These are phyloP conservation scores for Medauroidea extradentata DNA, from an alignment of 1,140 invertebrate species.

Conservation along the genomic window DNA sequence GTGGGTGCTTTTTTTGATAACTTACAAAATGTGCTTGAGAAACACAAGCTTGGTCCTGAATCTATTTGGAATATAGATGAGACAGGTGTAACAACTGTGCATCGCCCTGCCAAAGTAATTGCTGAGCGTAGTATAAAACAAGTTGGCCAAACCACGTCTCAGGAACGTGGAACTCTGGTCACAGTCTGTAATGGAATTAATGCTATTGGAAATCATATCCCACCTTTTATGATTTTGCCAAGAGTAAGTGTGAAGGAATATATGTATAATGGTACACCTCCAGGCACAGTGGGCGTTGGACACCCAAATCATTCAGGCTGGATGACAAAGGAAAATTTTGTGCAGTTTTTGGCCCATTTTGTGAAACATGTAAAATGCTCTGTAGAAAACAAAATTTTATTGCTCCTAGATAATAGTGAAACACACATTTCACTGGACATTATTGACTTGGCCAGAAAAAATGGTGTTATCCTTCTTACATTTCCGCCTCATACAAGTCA, in stretches of 20 bases:
- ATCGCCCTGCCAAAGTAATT: conserved; percentile 40
- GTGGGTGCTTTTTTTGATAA: too few species aligned
- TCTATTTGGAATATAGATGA: conserved; percentile 35
- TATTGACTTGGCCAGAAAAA: conserved; percentile 24
- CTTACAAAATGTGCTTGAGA: too few species aligned
- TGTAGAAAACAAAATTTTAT: conserved; percentile 33
- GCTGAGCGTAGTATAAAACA: conserved; percentile 35
- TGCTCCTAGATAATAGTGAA: conserved; percentile 39
- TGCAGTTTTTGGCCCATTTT: conserved; percentile 17
- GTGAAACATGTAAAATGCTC: conserved; percentile 20
- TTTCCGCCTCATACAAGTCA: conserved; percentile 46
- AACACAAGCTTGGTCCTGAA: background rate
- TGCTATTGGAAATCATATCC: conserved; percentile 27
- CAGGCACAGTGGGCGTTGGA: too few species aligned
- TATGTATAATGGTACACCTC: conserved; percentile 8
- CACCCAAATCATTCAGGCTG: too few species aligned
- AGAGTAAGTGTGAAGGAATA: conserved; percentile 25
- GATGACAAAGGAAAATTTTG: background rate
- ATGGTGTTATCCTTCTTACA: conserved; percentile 36
- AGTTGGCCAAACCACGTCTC: conserved; percentile 36
- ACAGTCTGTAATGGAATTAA: conserved; percentile 32
- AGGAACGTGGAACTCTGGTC: conserved; percentile 40
- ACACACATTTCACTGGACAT: conserved; percentile 32
- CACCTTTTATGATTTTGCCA: conserved; percentile 34
- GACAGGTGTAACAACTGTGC: conserved; percentile 45